These are phyloP conservation scores for Megaceryle alcyon DNA, from an alignment of 2,797 vertebrate species.

Conservation along the genomic window DNA sequence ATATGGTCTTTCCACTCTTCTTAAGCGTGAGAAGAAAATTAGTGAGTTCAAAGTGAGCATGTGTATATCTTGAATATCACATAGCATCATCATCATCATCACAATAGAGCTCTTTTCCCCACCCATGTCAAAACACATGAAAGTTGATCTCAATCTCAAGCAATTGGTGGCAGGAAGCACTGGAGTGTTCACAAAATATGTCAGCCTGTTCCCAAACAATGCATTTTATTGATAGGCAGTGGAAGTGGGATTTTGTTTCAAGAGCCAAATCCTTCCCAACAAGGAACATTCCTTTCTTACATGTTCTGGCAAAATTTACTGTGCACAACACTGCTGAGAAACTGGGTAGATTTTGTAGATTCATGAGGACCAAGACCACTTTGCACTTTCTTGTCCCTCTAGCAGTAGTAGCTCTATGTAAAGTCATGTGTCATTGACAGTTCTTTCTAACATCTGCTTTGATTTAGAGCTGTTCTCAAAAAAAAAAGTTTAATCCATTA, in stretches of 20 bases:
- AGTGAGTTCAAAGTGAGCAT: not conserved
- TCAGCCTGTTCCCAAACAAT: not conserved
- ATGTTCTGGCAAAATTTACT: not conserved
- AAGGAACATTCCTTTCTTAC: not conserved
- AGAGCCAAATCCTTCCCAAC: slow-evolving; percentile 10
- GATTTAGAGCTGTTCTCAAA: slow-evolving; percentile 1
- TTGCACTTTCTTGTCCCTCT: not conserved
- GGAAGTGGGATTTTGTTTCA: not conserved
- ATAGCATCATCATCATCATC: rapidly evolving
- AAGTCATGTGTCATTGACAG: not conserved
- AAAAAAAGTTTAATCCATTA: not conserved
- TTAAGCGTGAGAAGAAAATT: not conserved
- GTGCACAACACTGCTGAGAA: not conserved
- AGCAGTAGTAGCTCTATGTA: not conserved
- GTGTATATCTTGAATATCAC: not conserved
- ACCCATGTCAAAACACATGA: not conserved
- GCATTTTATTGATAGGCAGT: not conserved
- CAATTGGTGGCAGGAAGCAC: not conserved
- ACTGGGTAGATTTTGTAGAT: not conserved
- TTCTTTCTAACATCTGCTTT: not conserved
- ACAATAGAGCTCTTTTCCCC: not conserved
- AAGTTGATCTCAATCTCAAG: not conserved
- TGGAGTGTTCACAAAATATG: not conserved
- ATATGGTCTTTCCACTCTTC: not conserved
- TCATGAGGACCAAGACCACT: not conserved